Conservation (phyloP, 2,797 vertebrate species). For the Malacoraja senta region DNA sequence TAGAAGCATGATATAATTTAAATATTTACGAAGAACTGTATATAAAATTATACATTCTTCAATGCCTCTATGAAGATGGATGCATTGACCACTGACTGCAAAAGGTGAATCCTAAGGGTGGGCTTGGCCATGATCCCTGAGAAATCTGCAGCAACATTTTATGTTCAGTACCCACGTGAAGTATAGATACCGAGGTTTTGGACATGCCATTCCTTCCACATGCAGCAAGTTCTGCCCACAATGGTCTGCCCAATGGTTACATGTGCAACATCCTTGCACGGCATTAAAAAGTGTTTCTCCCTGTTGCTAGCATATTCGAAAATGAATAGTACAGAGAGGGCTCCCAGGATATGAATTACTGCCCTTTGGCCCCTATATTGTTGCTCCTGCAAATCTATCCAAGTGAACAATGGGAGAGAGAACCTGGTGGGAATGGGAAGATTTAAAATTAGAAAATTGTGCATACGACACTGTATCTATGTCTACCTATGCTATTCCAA, state of each 20-base stretch:
- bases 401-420: no score
- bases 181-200: neutral
- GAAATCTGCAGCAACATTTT: neutral
- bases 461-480: no score
- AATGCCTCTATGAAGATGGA: no score
- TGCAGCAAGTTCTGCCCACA: neutral
- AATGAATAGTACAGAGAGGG: neutral
- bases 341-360: neutral
- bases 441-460: no score
- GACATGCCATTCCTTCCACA: neutral
- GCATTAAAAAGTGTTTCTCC: neutral
- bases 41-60: neutral
- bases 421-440: no score
- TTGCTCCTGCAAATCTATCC: neutral
- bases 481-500: no score
- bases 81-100: neutral
- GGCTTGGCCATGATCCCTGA: neutral
- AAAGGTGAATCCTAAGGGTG: neutral
- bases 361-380: neutral
- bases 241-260: neutral
- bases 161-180: neutral
- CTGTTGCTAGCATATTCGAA: neutral
- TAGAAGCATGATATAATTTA: neutral
- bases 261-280: no score
- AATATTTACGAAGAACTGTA: neutral